Evolutionary conservation across 2,888 invertebrate species (phyloP).

Genomic region (Limulus polyphemus): DNA sequence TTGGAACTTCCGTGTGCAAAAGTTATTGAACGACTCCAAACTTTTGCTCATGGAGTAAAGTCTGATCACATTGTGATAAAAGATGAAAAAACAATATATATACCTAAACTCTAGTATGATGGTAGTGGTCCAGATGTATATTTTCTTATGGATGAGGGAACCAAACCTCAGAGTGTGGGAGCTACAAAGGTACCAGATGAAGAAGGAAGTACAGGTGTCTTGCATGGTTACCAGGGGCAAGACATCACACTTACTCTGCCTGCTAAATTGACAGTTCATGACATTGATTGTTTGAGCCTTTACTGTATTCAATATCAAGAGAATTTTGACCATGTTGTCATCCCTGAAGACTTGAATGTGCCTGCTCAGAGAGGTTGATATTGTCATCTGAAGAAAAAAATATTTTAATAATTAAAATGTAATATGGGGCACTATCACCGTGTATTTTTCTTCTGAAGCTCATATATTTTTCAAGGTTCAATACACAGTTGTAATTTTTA

Average conservation of each 20-base stretch:
- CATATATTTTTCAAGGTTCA: too few relatives aligned
- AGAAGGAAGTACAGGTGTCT: conserved; percentile 46
- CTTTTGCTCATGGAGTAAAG: conserved; percentile 71
- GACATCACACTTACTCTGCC: conserved; percentile 83
- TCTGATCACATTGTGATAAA: conserved; percentile 82
- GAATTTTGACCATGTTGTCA: conserved; percentile 78
- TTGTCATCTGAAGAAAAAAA: too few relatives aligned
- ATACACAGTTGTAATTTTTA: too few relatives aligned
- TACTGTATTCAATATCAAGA: conserved; percentile 81
- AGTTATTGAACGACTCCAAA: conserved; percentile 71
- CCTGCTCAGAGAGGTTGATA: conserved; percentile 46
- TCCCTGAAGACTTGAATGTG: conserved; percentile 76
- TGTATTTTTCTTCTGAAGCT: too few relatives aligned
- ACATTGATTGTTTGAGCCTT: conserved; percentile 80
- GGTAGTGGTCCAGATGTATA: conserved; percentile 57
- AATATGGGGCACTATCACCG: too few relatives aligned
- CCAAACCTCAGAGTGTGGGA: conserved; percentile 55
- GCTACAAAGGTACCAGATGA: conserved; percentile 83
- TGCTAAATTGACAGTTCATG: conserved; percentile 68
- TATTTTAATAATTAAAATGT: too few relatives aligned
- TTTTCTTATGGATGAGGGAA: conserved; percentile 81
- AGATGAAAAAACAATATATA: conserved; percentile 71
- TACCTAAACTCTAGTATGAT: conserved; percentile 81
- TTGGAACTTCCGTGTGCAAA: conserved; percentile 41
- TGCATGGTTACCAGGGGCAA: conserved; percentile 69